Conservation (phyloP, 2,888 invertebrate species). For the Isotomurus palustris region DNA sequence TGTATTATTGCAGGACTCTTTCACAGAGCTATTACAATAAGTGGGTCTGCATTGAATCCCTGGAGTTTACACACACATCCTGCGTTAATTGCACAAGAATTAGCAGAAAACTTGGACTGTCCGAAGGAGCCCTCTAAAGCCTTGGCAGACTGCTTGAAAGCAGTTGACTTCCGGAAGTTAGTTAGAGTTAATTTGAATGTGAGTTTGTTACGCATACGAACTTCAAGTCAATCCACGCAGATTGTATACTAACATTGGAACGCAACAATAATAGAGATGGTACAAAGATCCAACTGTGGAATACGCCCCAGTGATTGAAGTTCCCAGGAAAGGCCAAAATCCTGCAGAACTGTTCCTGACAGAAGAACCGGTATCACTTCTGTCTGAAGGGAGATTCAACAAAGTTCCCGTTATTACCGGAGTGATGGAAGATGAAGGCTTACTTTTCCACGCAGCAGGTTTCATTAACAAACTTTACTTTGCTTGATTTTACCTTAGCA, state of each 20-base stretch:
- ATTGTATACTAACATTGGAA: background rate
- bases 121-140: conserved; percentile 23
- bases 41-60: conserved; percentile 33
- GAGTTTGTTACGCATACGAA: background rate
- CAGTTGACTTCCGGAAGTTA: conserved; percentile 25
- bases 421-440: conserved; percentile 54
- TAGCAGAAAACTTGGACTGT: conserved; percentile 34
- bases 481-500: background rate
- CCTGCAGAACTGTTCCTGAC: conserved; percentile 52
- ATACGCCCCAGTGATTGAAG: conserved; percentile 54
- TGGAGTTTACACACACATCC: conserved; percentile 34
- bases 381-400: conserved; percentile 51
- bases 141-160: conserved; percentile 26
- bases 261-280: conserved; percentile 50
- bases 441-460: conserved; percentile 52
- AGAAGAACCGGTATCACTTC: conserved; percentile 51
- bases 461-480: background rate
- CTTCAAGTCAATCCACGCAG: background rate
- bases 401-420: conserved; percentile 55
- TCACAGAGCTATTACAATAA: conserved; percentile 28
- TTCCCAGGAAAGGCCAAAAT: conserved; percentile 44
- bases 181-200: conserved; percentile 30
- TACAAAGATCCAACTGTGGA: conserved; percentile 54
- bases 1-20: conserved; percentile 22
- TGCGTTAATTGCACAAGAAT: conserved; percentile 20